Base-by-base conservation (phyloP, 2,113 vertebrate genomes). In the Semnornis frantzii region DNA sequence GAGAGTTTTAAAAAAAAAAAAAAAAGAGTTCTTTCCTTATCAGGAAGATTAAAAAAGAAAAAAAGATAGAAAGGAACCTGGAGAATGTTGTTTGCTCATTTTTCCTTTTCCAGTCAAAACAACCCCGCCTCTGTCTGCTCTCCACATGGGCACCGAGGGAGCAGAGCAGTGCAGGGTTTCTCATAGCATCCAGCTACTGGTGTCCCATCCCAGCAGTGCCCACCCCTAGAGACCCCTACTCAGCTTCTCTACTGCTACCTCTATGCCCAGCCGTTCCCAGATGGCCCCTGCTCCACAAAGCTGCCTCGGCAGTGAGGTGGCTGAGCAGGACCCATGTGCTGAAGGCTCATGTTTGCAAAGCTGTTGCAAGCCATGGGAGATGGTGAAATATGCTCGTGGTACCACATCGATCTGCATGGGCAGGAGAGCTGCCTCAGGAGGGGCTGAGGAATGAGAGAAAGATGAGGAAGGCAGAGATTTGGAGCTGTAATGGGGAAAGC, bases 81-180 rank as follows among this genome's bases (percentile, higher is more conserved):
- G 60, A 93, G 72, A 87, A 82, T 63, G 34, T 23, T 93, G 34
- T 91, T 95, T 89, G 79, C 46, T 87, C 72, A n/a, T 96, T 95
- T 95, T 92, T 86, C 44, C 69, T 89, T 77, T 93, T 85, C 78
- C 82, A 94, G 91, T 68, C 91, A 81, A 91, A 96, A 86, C 91
- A 91, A 28, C 87, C 50, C 69, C 16, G 2, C 57, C 89, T 82
- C 57, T 92, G 94, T 85, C 89, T 77, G 87, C 72, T 81, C 58
- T 75, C 58, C 2, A 0, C 81, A 30, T 4, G 30, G 58, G 65
- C 76, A 65, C 60, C 0, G 0, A 34, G 20, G 70, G 27, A 88
- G 21, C 6, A 12, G 37, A 83, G 37, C 71, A 68, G n/a, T 8
- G 7, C 12, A 44, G 9, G 57, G 52, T 12, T 83, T 18, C 72